Percentiles rank a stretch among this genome's conserved stretches.
Conservation (phyloP, 2,888 invertebrate species). For the Parelbella ahira region DNA sequence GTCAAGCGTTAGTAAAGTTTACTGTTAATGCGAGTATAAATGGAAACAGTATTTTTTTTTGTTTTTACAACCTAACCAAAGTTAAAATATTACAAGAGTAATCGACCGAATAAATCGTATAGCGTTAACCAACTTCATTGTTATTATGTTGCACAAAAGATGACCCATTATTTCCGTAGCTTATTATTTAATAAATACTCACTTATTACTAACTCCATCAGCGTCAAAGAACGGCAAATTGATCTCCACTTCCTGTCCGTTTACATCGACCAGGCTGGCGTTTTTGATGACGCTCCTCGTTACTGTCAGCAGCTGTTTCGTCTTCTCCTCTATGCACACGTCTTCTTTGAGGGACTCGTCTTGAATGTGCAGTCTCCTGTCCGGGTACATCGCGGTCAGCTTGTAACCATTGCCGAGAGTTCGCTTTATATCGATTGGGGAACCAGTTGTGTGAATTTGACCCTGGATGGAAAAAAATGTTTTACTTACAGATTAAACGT, state of each 20-base stretch:
- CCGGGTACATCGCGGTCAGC: constrained; percentile 64
- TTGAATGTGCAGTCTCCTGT: constrained; percentile 25
- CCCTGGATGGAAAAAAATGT: too few relatives aligned
- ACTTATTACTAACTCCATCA: constrained; percentile 76
- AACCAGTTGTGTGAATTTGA: constrained; percentile 79
- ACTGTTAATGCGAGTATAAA: too few relatives aligned
- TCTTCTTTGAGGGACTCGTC: constrained; percentile 30
- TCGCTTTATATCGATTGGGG: constrained; percentile 78
- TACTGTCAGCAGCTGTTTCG: constrained; percentile 58
- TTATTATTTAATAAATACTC: constrained; percentile 41
- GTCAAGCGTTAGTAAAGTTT: too few relatives aligned
- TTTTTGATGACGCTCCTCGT: constrained; percentile 67
- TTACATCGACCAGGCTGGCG: constrained; percentile 59
- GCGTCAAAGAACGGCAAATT: constrained; percentile 74
- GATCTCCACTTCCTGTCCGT: constrained; percentile 61
- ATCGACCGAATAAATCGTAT: too few relatives aligned
- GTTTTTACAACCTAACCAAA: too few relatives aligned
- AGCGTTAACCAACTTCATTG: too few relatives aligned
- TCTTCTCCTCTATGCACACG: constrained; percentile 47
- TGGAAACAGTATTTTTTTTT: too few relatives aligned
- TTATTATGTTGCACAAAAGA: too few relatives aligned
- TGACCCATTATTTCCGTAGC: too few relatives aligned
- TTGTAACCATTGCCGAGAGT: constrained; percentile 80
- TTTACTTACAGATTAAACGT: too few relatives aligned
- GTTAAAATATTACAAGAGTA: too few relatives aligned